These are phyloP conservation scores for Rhodinocichla rosea DNA, from an alignment of 2,113 vertebrate species.

Conservation along the genomic window DNA sequence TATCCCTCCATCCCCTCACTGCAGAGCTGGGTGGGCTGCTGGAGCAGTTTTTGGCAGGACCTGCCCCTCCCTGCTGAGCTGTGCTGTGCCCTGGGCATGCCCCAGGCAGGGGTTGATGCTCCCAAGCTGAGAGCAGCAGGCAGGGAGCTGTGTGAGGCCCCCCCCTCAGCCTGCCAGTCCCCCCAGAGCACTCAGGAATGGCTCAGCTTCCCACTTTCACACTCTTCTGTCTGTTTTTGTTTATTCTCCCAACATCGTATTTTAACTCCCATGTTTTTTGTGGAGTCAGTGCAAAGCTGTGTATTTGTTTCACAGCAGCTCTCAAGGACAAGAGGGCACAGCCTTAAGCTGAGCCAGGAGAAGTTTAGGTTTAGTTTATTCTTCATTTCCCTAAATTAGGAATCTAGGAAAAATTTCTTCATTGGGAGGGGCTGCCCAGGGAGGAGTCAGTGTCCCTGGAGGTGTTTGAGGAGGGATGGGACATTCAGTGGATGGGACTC, in stretches of 20 bases:
- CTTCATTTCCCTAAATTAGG: no score
- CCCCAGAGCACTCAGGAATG: not conserved
- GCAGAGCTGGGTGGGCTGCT: not conserved
- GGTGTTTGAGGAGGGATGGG: not conserved
- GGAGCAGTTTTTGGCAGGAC: not conserved
- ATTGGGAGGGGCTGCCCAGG: not conserved
- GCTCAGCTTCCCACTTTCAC: not conserved
- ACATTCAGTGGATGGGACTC: not conserved
- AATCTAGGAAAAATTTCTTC: not conserved
- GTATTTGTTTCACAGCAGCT: not conserved
- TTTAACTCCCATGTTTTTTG: not conserved
- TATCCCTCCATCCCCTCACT: not conserved
- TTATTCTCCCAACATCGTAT: not conserved
- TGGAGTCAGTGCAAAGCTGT: accelerated
- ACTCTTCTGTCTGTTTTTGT: not conserved
- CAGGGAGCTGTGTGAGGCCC: not conserved
- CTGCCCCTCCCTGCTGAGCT: not conserved
- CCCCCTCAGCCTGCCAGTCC: not conserved
- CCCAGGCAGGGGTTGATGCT: not conserved
- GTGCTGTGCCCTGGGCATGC: not conserved
- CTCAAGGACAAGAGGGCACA: not conserved
- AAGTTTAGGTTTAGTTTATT: not conserved
- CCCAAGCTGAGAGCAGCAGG: not conserved
- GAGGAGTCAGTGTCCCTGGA: not conserved
- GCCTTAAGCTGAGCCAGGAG: not conserved